Base-by-base conservation (phyloP, 2,797 vertebrate genomes). In the Nyctibius grandis region DNA sequence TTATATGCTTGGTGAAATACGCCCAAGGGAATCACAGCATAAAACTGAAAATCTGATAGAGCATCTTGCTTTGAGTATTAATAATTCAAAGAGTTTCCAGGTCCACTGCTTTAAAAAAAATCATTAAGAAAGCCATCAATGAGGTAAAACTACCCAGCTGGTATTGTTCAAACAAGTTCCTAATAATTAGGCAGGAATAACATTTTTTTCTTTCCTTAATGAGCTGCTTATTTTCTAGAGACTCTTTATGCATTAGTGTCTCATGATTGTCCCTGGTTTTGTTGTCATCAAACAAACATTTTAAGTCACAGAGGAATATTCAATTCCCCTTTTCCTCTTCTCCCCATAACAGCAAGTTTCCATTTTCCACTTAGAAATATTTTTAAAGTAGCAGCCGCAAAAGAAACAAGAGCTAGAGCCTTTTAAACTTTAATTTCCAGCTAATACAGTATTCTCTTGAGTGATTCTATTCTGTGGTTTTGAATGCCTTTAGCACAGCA, bases 341-440 rank as follows among this genome's bases (percentile, higher is more conserved):
- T 50, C 17, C 12, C 7, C 11, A 20, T 64, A 80, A 69, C 15
- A 85, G 6, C 34, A 85, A 82, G 40, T 21, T 94, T 59, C 50
- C n/a, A 54, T 89, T 75, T 93, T 79, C 33, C 33, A 60, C 15
- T n/a, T 59, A 69, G 31, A 88, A 75, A 77, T 40, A 70, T 15
- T 81, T 95, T 93, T 53, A 54, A 84, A 86, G 23, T 40, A 93
- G 25, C 34, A 88, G 67, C 20, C 1, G 0, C 65, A 68, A 57
- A 26, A 93, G 44, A 86, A 96, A 69, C 21, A 84, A 85, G 73
- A 90, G 17, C 11, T 42, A 7, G 12, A 67, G 23, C 20, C 70
- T 85, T 91, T 90, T 48, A 89, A 88, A 93, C 40, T 84, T 86
- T 63, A 85, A 86, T 88, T 92, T 96, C 56, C 50, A 79, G 61